Conservation (phyloP, 2,113 vertebrate species). For the Diadophis punctatus region DNA sequence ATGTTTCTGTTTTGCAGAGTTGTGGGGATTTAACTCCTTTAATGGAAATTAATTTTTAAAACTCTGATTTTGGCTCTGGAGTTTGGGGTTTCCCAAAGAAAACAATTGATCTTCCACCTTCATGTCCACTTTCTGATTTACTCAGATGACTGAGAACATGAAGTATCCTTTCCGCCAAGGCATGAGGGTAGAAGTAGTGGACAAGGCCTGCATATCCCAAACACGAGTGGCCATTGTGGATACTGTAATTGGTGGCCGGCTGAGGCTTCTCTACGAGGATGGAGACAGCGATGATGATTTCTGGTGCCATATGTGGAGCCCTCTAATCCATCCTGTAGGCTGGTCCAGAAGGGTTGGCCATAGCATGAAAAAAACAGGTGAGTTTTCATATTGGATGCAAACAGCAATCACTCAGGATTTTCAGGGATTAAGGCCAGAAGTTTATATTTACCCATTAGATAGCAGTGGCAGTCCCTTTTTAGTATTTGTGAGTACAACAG, state of each 20-base stretch:
- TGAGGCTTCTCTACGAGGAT: slow-evolving; percentile 85
- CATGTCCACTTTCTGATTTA: background rate
- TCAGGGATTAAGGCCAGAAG: background rate
- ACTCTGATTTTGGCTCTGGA: background rate
- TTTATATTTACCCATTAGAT: background rate
- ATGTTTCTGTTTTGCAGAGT: background rate
- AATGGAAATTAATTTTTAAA: background rate
- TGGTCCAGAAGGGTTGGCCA: slow-evolving; percentile 92
- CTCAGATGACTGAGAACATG: slow-evolving; percentile 86
- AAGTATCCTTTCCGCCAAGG: slow-evolving; percentile 81
- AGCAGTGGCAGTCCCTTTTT: background rate
- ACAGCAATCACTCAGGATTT: background rate
- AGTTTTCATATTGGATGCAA: background rate
- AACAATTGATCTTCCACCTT: background rate
- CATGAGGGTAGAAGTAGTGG: slow-evolving; percentile 91
- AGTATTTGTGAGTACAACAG: background rate
- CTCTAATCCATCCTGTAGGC: slow-evolving; percentile 87
- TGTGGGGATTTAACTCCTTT: background rate
- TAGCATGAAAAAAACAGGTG: slow-evolving; percentile 78
- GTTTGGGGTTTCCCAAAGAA: background rate
- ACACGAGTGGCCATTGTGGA: slow-evolving; percentile 84
- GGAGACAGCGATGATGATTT: slow-evolving; percentile 80
- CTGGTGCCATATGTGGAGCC: slow-evolving; percentile 96
- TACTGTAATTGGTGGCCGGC: slow-evolving; percentile 82
- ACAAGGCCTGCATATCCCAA: slow-evolving; percentile 81